Conservation (phyloP, 2,888 invertebrate species). For the Geophilus truncorum region DNA sequence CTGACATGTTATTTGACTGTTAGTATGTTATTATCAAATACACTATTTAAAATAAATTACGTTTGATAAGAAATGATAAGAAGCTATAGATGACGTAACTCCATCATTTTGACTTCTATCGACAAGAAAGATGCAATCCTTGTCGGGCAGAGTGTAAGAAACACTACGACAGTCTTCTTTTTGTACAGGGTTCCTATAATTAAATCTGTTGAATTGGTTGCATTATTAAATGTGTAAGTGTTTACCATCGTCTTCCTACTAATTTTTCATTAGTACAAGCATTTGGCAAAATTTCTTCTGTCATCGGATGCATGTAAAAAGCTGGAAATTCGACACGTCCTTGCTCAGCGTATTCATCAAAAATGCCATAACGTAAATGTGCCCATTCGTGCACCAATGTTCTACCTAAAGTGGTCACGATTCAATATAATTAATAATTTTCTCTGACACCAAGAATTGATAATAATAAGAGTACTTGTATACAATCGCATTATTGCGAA, state of each 20-base stretch:
- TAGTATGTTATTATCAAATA: neutral
- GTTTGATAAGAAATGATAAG: neutral
- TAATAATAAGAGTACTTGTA: no score
- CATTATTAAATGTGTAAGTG: neutral
- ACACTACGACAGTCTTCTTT: neutral
- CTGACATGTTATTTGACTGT: neutral
- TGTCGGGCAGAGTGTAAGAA: neutral
- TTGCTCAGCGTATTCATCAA: constrained; percentile 42
- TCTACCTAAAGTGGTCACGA: constrained; percentile 33
- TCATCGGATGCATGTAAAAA: constrained; percentile 31
- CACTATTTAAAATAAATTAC: neutral
- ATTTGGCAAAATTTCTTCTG: neutral
- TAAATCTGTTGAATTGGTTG: no score
- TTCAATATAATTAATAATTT: neutral
- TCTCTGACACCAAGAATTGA: no score
- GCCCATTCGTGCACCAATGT: constrained; percentile 43
- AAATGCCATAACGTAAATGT: constrained; percentile 43
- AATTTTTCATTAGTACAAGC: neutral
- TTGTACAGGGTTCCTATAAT: neutral
- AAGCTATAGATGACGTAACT: neutral
- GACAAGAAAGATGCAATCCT: neutral
- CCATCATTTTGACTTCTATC: neutral
- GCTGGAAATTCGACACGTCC: constrained; percentile 38
- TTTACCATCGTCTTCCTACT: neutral
- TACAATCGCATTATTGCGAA: no score